A percentile compares a stretch with the other conserved stretches of the same genome.
Evolutionary conservation across 2,113 vertebrate species (phyloP).

Genomic region (Corvus cornix): DNA sequence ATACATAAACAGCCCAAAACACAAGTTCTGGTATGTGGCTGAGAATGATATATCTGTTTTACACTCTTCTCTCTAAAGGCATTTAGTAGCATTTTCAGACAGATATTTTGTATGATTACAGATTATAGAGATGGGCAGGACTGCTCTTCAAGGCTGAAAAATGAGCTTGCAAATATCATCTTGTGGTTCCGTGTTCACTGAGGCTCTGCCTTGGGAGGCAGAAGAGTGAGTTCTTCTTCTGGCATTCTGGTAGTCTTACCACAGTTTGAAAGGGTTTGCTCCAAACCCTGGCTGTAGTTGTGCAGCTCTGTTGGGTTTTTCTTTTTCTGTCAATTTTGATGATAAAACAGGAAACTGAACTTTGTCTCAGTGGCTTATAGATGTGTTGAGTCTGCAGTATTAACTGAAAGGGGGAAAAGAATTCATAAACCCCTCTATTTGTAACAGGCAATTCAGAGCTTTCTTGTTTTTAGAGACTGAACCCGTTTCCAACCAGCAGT

Average conservation of each 20-base stretch:
- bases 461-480: background rate
- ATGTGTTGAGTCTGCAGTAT: background rate
- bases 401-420: background rate
- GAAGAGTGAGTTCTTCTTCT: background rate
- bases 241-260: background rate
- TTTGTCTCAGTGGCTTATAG: background rate
- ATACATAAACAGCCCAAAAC: background rate
- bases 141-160: background rate
- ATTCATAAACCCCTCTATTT: background rate
- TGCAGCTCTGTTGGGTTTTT: background rate
- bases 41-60: background rate
- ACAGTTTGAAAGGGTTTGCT: background rate
- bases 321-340: background rate
- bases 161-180: background rate
- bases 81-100: background rate
- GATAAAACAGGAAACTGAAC: background rate
- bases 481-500: background rate
- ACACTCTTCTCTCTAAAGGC: background rate
- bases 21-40: background rate
- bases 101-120: background rate
- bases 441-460: background rate
- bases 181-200: background rate
- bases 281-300: background rate
- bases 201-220: background rate
- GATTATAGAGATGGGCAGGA: background rate